These are phyloP conservation scores for Podarcis cretensis DNA, from an alignment of 2,113 vertebrate species.

Conservation along the genomic window DNA sequence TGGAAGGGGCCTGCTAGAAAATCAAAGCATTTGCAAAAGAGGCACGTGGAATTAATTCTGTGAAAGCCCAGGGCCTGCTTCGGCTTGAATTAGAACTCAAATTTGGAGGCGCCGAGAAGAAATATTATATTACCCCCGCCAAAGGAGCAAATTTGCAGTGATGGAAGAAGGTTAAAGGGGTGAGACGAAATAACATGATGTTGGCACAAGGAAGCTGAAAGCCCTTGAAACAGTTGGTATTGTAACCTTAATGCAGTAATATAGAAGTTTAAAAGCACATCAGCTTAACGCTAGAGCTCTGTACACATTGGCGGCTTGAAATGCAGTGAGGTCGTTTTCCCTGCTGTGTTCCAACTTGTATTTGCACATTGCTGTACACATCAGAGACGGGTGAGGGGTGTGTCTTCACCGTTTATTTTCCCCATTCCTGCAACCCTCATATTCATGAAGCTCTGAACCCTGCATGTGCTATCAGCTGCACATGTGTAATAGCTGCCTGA, in stretches of 20 bases:
- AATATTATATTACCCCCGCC: not conserved
- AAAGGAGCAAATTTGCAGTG: not conserved
- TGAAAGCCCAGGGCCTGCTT: not conserved
- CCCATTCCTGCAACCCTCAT: too few relatives aligned
- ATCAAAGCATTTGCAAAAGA: constrained; percentile 22
- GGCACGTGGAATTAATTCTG: constrained; percentile 2
- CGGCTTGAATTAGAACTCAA: not conserved
- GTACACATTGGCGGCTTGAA: too few relatives aligned
- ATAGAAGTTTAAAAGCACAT: not conserved
- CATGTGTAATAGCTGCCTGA: too few relatives aligned
- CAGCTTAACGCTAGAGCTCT: too few relatives aligned
- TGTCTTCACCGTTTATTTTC: too few relatives aligned
- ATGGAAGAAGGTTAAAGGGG: constrained; percentile 10
- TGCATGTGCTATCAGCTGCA: too few relatives aligned
- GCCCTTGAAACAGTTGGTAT: not conserved
- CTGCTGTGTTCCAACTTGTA: too few relatives aligned
- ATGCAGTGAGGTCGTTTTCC: too few relatives aligned
- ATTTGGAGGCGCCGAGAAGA: not conserved
- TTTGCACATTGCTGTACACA: too few relatives aligned
- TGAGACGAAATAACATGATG: not conserved
- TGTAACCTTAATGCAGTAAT: not conserved
- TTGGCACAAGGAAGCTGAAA: too few relatives aligned
- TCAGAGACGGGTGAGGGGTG: too few relatives aligned
- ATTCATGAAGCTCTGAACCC: too few relatives aligned
- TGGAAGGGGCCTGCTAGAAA: constrained; percentile 8